Conservation (phyloP, 2,888 invertebrate species). For the Heliconius charithonia region DNA sequence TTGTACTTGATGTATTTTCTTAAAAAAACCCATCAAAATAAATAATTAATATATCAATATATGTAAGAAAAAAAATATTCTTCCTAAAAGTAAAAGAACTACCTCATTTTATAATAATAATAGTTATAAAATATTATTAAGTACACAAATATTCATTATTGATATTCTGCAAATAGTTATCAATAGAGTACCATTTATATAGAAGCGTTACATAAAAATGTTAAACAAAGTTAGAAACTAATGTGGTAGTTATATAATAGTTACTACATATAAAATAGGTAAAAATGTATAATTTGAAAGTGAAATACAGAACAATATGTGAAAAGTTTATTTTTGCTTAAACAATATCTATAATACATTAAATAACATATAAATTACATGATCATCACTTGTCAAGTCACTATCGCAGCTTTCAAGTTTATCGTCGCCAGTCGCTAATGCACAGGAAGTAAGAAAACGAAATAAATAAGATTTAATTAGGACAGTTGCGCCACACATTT, state of each 20-base stretch:
- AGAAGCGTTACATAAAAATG: background rate
- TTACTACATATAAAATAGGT: background rate
- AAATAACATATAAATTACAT: background rate
- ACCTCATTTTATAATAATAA: constrained; percentile 15
- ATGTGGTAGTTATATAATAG: background rate
- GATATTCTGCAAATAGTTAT: background rate
- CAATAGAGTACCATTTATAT: background rate
- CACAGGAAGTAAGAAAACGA: constrained; percentile 21
- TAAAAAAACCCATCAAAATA: background rate
- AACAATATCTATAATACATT: too few species aligned
- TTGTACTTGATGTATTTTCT: background rate
- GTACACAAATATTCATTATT: background rate
- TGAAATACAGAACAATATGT: background rate
- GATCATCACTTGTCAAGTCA: background rate
- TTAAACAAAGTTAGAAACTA: background rate
- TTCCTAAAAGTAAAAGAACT: constrained; percentile 14
- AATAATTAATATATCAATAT: background rate
- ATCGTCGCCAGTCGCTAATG: constrained; percentile 5
- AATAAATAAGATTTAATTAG: constrained; percentile 21
- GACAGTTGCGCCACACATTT: constrained; percentile 18
- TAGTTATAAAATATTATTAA: background rate
- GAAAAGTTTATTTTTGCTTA: background rate
- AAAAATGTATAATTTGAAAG: background rate
- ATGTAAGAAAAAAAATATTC: background rate
- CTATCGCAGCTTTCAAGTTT: constrained; percentile 20